Percentiles rank a stretch among this genome's conserved stretches.
Conservation (phyloP, 2,113 vertebrate genomes). For the Aphyosemion australe region DNA sequence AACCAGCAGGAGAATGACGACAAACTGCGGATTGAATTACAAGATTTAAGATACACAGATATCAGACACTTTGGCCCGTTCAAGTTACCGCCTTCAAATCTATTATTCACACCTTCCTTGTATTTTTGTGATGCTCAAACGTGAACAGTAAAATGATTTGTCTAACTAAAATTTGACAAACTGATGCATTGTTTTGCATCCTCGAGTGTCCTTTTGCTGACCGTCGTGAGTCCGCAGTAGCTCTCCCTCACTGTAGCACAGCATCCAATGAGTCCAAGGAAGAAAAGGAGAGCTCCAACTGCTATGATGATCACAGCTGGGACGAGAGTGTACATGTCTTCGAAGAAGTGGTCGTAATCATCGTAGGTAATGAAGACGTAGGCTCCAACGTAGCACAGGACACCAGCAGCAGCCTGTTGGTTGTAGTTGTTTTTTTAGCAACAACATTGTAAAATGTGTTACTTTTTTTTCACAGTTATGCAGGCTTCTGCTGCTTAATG, state of each 20-base stretch:
- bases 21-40: slow-evolving; percentile 84
- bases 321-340: slow-evolving; percentile 92
- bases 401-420: slow-evolving; percentile 89
- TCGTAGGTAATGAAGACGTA: slow-evolving; percentile 97
- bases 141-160: background rate
- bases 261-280: slow-evolving; percentile 94
- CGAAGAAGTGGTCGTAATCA: slow-evolving; percentile 96
- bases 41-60: slow-evolving; percentile 9
- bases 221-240: slow-evolving; percentile 88
- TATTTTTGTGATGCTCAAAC: background rate
- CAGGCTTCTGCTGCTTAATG: background rate
- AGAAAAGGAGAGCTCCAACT: slow-evolving; percentile 91
- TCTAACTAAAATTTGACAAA: background rate
- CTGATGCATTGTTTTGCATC: background rate
- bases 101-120: slow-evolving; percentile 7
- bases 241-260: slow-evolving; percentile 95
- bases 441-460: background rate
- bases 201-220: slow-evolving; percentile 65
- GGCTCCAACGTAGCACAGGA: slow-evolving; percentile 94
- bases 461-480: background rate
- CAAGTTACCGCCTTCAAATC: background rate
- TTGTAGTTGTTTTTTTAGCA: background rate
- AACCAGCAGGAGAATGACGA: slow-evolving; percentile 93
- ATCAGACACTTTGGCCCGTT: background rate
- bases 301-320: slow-evolving; percentile 93